Evolutionary conservation across 2,888 invertebrate species (phyloP), one percentile per base, ranked within the genome.

Genomic region (Stegana nigrithorax): DNA sequence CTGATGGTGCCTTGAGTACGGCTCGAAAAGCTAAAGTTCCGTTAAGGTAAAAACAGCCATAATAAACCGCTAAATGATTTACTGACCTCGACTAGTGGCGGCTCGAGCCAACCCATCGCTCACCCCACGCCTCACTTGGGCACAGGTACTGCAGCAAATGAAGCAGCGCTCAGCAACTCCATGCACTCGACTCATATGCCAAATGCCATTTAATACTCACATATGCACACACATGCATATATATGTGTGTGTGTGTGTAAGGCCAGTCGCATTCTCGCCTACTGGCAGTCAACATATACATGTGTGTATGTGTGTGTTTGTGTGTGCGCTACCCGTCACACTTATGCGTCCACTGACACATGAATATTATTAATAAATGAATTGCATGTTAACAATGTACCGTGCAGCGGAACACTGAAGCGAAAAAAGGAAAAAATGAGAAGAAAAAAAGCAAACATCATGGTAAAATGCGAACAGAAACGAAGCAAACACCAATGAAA

Each of bases 331-430:
- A 42, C 42, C n/a, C 42, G 42, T 14, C 42, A 42, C n/a, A n/a
- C 47, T 47, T 23, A 55, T 62, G 64, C 68, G 69, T 68, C 60
- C 73, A 67, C 73, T 69, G 73, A 70, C 73, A 68, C 70, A 71
- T 73, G 73, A 73, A 70, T 69, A 70, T 73, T 77, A 73, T 75
- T 75, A 75, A 51, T 51, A 51, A 51, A 51, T 51, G 51, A 51
- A 51, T 51, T 51, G 51, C 51, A 51, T 51, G 51, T 51, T 51
- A 5, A 51, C 12, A 51, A 51, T 51, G 27, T 27, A 27, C 14
- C 21, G 6, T 32, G n/a, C 32, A n/a, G 12, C n/a, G n/a, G n/a
- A n/a, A n/a, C n/a, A n/a, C n/a, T n/a, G n/a, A n/a, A n/a, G n/a
- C n/a, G n/a, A n/a, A n/a, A n/a, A n/a, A n/a, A n/a, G n/a, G n/a